Percentiles rank a stretch among this genome's conserved stretches.
These are phyloP conservation scores for Ectobius pallidus DNA, from an alignment of 2,888 invertebrate genomes.

Conservation along the genomic window DNA sequence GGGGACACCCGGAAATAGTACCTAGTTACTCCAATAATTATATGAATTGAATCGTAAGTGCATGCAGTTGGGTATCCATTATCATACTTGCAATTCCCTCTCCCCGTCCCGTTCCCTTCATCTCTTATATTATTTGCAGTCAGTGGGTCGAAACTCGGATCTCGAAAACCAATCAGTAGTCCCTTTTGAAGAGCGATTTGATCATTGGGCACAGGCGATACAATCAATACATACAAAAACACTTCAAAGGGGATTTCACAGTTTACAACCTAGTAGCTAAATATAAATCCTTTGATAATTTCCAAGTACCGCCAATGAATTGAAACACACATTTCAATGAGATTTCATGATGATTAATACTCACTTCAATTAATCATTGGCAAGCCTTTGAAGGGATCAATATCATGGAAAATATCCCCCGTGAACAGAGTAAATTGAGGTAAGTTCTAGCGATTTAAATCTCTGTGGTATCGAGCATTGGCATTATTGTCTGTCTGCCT, in stretches of 20 bases:
- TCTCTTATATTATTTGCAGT: conserved; percentile 11
- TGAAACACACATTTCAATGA: conserved; percentile 24
- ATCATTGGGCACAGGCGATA: conserved; percentile 2
- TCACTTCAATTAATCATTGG: conserved; percentile 20
- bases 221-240: conserved; percentile 23
- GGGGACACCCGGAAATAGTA: conserved; percentile 19
- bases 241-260: conserved; percentile 29
- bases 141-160: conserved; percentile 21
- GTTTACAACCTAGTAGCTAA: conserved; percentile 27
- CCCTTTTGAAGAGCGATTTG: conserved; percentile 22
- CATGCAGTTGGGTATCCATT: conserved; percentile 2
- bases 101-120: not conserved
- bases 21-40: conserved; percentile 6
- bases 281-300: conserved; percentile 28
- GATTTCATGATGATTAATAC: conserved; percentile 22
- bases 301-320: conserved; percentile 24
- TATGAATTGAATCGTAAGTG: conserved; percentile 20
- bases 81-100: not conserved
- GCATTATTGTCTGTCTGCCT: too few relatives aligned
- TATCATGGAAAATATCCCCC: not conserved
- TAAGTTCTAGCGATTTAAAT: not conserved
- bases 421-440: not conserved
- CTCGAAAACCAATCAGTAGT: conserved; percentile 20
- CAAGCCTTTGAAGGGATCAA: conserved; percentile 1
- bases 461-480: too few relatives aligned